Percentiles rank a stretch among this genome's conserved stretches.
phyloP scores from a whole-genome alignment of 2,888 invertebrate species.

The Oligia strigilis region DNA sequence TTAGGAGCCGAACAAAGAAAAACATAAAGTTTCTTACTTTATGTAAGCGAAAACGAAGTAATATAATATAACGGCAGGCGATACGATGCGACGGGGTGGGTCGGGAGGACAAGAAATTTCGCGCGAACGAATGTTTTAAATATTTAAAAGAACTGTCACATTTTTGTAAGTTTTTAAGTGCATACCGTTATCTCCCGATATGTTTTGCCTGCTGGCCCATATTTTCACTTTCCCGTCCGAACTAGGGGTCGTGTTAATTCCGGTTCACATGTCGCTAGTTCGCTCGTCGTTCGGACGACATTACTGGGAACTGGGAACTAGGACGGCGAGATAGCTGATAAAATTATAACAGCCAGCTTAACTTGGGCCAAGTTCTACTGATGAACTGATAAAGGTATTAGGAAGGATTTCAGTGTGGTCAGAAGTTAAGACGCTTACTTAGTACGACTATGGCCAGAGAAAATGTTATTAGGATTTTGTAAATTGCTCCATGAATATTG shows the following conservation, averaged over 20 bases:
- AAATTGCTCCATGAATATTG: not conserved
- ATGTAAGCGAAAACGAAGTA: too few relatives aligned
- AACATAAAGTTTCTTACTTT: too few relatives aligned
- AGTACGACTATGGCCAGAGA: not conserved
- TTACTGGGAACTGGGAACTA: conserved; percentile 49
- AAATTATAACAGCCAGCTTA: conserved; percentile 42
- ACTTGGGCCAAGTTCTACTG: conserved; percentile 40
- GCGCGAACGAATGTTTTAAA: not conserved
- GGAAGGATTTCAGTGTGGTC: conserved; percentile 2
- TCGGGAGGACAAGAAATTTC: too few relatives aligned
- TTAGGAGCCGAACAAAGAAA: not conserved
- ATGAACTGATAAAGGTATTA: conserved; percentile 46
- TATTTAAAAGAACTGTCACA: not conserved
- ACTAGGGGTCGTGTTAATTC: conserved; percentile 66
- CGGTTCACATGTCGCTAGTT: conserved; percentile 65
- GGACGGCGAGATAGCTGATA: conserved; percentile 50
- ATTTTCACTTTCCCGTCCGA: conserved; percentile 48
- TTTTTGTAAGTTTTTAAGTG: not conserved
- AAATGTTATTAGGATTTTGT: not conserved
- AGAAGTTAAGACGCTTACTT: not conserved
- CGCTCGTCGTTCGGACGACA: conserved; percentile 42
- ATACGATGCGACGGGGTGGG: too few relatives aligned
- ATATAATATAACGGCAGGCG: too few relatives aligned
- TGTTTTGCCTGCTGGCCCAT: conserved; percentile 38
- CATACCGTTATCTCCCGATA: conserved; percentile 28